Evolutionary conservation across 2,797 vertebrate genomes (phyloP), one percentile per base, ranked within the genome.

Genomic region (Chelmon rostratus): DNA sequence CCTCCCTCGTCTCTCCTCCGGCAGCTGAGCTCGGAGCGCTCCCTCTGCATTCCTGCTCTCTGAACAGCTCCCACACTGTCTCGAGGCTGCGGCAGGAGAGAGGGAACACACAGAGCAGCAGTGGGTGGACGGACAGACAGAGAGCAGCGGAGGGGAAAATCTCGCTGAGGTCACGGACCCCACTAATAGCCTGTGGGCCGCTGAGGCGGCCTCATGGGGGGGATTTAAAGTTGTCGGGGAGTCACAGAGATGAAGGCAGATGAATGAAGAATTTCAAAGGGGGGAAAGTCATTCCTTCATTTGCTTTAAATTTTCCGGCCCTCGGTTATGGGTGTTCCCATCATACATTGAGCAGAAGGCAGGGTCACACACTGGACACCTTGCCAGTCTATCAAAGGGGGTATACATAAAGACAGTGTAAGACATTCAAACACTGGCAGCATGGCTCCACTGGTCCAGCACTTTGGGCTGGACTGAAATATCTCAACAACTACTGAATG

Each of bases 1-100:
- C 84, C 87, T 87, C 78, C 87, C 87, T 89, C 79, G 42, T 50
- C 76, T 86, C 72, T 87, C 73, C 83, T 89, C 69, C 86, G 57
- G 82, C 83, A 79, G 91, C 89, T 73, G 80, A 89, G 88, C 81
- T 88, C 54, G 63, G 72, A 89, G 81, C 65, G 73, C 85, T 89
- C 72, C 77, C 78, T 85, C 84, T 83, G 87, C 94, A 95, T 96
- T 96, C 95, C 89, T 90, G 74, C 70, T 73, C 82, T 88, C 82
- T 86, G 88, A 92, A 95, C 90, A 90, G 89, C 92, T 94, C 94
- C 91, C 92, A 94, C 93, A 85, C 93, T 92, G 92, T 92, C 90
- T 91, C 78, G 15, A 70, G 86, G 81, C 73, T 47, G 78, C 25
- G 53, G 76, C 76, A 67, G 82, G 65, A 84, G 83, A 82, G 80